Conservation (phyloP, 30 jellyfish, hydroid and myxozoan species). For the Hydra vulgaris region DNA sequence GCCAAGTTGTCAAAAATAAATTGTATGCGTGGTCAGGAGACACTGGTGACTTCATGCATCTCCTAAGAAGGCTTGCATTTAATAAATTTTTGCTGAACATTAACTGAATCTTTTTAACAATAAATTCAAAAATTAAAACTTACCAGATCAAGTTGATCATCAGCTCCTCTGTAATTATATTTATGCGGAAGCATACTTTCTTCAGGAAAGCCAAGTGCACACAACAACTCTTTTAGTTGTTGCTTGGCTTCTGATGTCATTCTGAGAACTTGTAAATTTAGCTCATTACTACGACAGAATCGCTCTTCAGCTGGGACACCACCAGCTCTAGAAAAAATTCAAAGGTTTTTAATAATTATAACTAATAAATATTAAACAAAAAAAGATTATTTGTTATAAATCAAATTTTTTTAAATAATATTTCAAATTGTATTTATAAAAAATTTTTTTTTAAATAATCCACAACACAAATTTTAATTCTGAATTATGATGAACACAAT, state of each 20-base stretch:
- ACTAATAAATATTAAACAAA: not conserved
- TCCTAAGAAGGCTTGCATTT: too few species aligned
- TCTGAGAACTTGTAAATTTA: constrained; percentile 71
- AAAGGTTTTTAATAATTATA: not conserved
- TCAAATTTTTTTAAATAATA: not conserved
- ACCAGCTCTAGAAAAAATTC: not conserved
- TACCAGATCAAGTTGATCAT: constrained; percentile 89
- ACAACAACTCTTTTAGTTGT: constrained; percentile 83
- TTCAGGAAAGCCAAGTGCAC: constrained; percentile 92
- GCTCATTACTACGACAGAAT: constrained; percentile 62
- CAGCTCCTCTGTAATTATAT: constrained; percentile 81
- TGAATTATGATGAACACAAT: not conserved
- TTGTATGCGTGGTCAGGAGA: too few species aligned
- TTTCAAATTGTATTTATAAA: not conserved
- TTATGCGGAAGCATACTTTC: constrained; percentile 89
- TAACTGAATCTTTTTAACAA: too few species aligned
- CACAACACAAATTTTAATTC: not conserved
- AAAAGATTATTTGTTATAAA: not conserved
- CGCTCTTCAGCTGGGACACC: constrained; percentile 55
- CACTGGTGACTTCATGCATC: too few species aligned
- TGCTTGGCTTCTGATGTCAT: constrained; percentile 95
- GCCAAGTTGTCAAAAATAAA: too few species aligned
- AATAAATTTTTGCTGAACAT: too few species aligned
- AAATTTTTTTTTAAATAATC: not conserved
- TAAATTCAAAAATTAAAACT: too few species aligned